Evolutionary conservation across 1,140 invertebrate genomes (phyloP).

Genomic region (Papilio xuthus): DNA sequence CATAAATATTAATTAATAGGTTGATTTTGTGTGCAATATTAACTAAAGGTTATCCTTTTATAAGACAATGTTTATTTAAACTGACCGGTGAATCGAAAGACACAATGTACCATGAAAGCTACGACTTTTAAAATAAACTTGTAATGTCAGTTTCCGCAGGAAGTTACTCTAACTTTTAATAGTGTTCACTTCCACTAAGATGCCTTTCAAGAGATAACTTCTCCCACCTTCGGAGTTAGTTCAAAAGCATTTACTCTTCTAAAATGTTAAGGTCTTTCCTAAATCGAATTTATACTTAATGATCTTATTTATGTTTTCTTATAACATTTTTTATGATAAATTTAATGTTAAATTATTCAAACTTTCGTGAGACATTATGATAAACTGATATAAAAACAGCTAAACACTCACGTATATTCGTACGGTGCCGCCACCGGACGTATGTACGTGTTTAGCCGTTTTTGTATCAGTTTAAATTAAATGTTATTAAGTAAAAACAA

Average conservation of each 20-base stretch:
- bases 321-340: too few relatives aligned
- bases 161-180: constrained; percentile 35
- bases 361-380: background rate
- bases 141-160: constrained; percentile 35
- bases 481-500: too few relatives aligned
- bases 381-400: too few relatives aligned
- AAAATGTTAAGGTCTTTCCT: constrained; percentile 14
- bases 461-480: too few relatives aligned
- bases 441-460: too few relatives aligned
- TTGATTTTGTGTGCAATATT: background rate
- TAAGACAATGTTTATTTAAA: background rate
- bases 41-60: background rate
- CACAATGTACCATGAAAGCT: background rate
- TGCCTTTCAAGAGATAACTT: constrained; percentile 17
- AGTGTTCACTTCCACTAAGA: constrained; percentile 37
- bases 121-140: constrained; percentile 31
- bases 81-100: constrained; percentile 7
- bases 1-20: background rate
- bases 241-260: constrained; percentile 31
- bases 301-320: background rate
- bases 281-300: background rate
- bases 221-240: constrained; percentile 26
- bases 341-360: too few relatives aligned
- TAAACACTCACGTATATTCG: too few relatives aligned
- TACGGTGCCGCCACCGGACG: too few relatives aligned